Base-by-base conservation (phyloP, 2,888 invertebrate species). In the Ormyrus thymus region DNA sequence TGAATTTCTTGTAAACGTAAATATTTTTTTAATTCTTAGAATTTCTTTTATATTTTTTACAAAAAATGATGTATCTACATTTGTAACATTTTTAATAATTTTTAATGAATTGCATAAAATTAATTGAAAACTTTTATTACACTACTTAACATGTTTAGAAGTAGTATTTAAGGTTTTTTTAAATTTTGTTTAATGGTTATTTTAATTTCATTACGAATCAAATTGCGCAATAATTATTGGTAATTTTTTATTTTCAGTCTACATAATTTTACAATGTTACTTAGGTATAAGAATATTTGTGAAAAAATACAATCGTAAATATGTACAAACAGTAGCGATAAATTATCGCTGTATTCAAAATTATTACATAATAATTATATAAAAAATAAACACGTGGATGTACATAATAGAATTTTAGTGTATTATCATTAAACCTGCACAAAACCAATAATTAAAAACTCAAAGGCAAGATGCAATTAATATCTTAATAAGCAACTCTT, bases 231-330 rank as follows among this genome's bases (percentile, higher is more conserved):
- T 43, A 43, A 43, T 29, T 77, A 70, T 64, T 66, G 15, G 15
- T 59, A 50, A 69, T 43, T 46, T 61, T 76, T 73, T 80, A 73
- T 62, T 65, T 66, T 78, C 78, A 78, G 78, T 78, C 68, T 73
- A 78, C 50, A 61, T 68, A 8, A 73, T 73, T 65, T 70, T 76
- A 64, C 58, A 76, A 56, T 69, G 56, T 55, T 73, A 68, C 13
- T 62, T 62, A 72, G 59, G 53, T 65, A 7, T 73, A 73, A 59
- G 50, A 29, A 55, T 50, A 65, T 61, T 58, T 64, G 55, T 62
- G 45, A 46, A 56, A 65, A 70, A 70, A 75, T 78, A 66, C 53
- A 59, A 64, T 65, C 7, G n/a, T 51, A 74, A n/a, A n/a, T 80
- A 80, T 80, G 59, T 80, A 80, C 73, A 79, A 79, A 76, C 55